A percentile compares a stretch with the other conserved stretches of the same genome.
Evolutionary conservation across 1,140 invertebrate genomes (phyloP).

Genomic region (Cyphomyrmex costatus): DNA sequence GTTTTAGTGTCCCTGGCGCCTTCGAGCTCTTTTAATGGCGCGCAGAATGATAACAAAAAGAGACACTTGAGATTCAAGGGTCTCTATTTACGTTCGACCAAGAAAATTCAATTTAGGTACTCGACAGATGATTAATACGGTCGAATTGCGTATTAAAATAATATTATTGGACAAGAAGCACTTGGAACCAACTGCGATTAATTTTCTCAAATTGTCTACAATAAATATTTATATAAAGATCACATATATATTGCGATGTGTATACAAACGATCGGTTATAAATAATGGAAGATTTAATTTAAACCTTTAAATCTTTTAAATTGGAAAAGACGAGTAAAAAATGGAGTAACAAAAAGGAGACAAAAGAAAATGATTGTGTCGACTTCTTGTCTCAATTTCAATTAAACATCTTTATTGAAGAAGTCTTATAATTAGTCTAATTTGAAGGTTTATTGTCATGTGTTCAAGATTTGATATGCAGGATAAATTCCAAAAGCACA

Average conservation of each 20-base stretch:
- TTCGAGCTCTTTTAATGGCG: conserved; percentile 4
- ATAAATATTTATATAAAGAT: neutral
- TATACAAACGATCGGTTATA: too few species aligned
- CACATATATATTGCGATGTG: neutral
- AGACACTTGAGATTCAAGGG: neutral
- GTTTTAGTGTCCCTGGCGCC: neutral
- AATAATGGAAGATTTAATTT: conserved; percentile 24
- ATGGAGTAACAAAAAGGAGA: neutral
- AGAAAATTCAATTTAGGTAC: conserved; percentile 13
- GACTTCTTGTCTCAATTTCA: neutral
- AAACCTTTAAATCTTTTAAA: neutral
- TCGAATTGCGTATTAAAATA: neutral
- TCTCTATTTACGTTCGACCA: neutral
- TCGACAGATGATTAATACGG: conserved; percentile 30
- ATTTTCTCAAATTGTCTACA: neutral
- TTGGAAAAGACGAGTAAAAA: neutral
- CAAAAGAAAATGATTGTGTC: neutral
- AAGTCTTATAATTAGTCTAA: neutral
- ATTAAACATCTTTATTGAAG: conserved; percentile 2
- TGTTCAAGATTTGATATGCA: neutral
- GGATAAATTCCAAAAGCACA: neutral
- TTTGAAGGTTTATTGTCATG: neutral
- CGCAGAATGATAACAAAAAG: neutral
- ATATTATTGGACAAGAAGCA: neutral
- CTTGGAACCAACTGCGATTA: neutral